Conservation (phyloP, 2,113 vertebrate genomes). For the Anguilla japonica region DNA sequence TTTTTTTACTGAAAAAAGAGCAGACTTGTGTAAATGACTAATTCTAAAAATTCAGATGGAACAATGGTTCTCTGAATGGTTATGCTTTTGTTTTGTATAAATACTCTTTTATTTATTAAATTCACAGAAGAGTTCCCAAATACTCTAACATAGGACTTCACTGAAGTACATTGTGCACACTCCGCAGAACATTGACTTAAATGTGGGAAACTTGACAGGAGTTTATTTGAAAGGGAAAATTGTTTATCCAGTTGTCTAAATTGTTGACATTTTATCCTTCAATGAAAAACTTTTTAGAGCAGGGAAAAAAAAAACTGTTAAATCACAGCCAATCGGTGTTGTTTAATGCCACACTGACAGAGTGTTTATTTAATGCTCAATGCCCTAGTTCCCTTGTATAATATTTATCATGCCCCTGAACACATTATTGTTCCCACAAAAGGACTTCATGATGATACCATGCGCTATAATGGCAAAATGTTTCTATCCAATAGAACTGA, state of each 20-base stretch:
- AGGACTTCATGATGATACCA: constrained; percentile 5
- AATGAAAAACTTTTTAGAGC: constrained; percentile 40
- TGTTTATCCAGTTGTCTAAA: constrained; percentile 59
- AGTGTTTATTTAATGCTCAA: constrained; percentile 45
- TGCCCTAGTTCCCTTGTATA: constrained; percentile 41
- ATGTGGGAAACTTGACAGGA: constrained; percentile 22
- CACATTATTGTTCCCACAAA: neutral
- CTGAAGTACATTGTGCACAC: constrained; percentile 24
- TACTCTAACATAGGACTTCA: neutral
- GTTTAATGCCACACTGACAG: constrained; percentile 35
- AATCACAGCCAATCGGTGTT: constrained; percentile 38
- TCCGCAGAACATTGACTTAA: constrained; percentile 26
- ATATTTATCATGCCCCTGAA: constrained; percentile 36
- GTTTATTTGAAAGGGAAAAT: constrained; percentile 59
- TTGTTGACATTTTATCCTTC: constrained; percentile 50
- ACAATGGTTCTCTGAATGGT: too few relatives aligned
- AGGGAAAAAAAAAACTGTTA: constrained; percentile 48
- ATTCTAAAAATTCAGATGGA: too few relatives aligned
- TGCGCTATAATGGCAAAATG: neutral
- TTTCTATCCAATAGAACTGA: constrained; percentile 9
- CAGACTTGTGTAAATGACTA: too few relatives aligned
- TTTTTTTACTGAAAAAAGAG: too few relatives aligned
- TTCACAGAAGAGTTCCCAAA: neutral
- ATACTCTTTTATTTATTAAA: neutral
- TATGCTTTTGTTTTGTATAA: too few relatives aligned